A percentile compares a stretch with the other conserved stretches of the same genome.
phyloP scores from a whole-genome alignment of 2,888 invertebrate species.

The Cybosia mesomella region DNA sequence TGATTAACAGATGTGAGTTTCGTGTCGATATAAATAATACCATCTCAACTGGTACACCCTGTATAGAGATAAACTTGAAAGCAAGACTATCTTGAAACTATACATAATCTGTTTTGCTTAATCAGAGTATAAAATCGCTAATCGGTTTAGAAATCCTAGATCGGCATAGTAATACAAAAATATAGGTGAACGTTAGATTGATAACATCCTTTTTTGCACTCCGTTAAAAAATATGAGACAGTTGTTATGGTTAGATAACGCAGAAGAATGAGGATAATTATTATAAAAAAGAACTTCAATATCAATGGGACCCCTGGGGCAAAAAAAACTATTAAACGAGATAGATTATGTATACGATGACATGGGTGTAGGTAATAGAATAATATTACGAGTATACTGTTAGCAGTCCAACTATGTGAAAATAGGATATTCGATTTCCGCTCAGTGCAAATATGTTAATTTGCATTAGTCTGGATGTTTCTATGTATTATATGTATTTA shows the following conservation, averaged over 20 bases:
- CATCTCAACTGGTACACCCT: too few relatives aligned
- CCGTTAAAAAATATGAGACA: not conserved
- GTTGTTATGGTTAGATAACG: slow-evolving; percentile 10
- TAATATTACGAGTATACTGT: not conserved
- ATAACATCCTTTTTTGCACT: not conserved
- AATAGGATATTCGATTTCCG: too few relatives aligned
- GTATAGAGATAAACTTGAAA: too few relatives aligned
- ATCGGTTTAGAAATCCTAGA: not conserved
- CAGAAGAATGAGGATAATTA: not conserved
- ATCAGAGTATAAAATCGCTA: not conserved
- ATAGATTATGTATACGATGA: not conserved
- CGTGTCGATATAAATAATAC: too few relatives aligned
- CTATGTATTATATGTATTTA: too few relatives aligned
- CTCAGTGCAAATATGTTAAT: too few relatives aligned
- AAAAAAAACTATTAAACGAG: not conserved
- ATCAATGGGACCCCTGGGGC: not conserved
- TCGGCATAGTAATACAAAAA: not conserved
- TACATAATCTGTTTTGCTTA: not conserved
- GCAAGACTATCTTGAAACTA: too few relatives aligned
- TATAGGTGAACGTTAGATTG: not conserved
- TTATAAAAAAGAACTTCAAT: not conserved
- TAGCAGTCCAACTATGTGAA: not conserved
- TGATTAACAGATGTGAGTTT: too few relatives aligned
- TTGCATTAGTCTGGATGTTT: too few relatives aligned
- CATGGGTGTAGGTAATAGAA: not conserved